Base-by-base conservation (phyloP, 2,797 vertebrate species). In the Coregonus suidteri region DNA sequence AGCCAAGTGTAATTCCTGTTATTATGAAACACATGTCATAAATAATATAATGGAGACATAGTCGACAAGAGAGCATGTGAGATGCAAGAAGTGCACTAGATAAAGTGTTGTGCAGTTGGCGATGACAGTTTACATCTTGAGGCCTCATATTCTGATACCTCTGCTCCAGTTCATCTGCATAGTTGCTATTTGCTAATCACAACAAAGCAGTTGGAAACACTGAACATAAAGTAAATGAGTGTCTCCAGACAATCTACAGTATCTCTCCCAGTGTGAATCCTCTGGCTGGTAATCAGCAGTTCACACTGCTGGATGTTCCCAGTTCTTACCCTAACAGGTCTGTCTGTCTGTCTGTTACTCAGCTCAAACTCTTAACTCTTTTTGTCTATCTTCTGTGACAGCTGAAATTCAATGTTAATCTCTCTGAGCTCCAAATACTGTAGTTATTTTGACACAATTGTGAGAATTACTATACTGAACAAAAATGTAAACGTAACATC, bases 161-260 rank as follows among this genome's bases (percentile, higher is more conserved):
- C 71, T 18, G 79, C 83, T 75, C 34, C 52, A 73, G 80, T 79
- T 83, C 67, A 83, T 90, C 86, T 88, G 68, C 85, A 81, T 71
- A 78, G 70, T 25, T 9, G 75, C 77, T 88, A 90, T 90, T 87
- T 81, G 76, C 80, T 85, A 82, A 90, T 91, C 77, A 84, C 80
- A 83, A 75, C 77, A 81, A 88, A 88, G 81, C 77, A 83, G 79
- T 51, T 75, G 84, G 84, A 75, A 84, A 85, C 31, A 71, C 9
- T 54, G 47, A 84, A 71, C 35, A 64, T 37, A 71, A 70, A 85
- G 71, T 77, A 85, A 84, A 85, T 81, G 30, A 65, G 71, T 83
- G 76, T 78, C 71, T 75, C 79, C 71, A 52, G 69, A 76, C 83
- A 72, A 47, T 47, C 9, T 47, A 47, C 41, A 11, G 41, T 47